These are phyloP conservation scores for Odontesthes bonariensis DNA, from an alignment of 2,113 vertebrate species.

Conservation along the genomic window DNA sequence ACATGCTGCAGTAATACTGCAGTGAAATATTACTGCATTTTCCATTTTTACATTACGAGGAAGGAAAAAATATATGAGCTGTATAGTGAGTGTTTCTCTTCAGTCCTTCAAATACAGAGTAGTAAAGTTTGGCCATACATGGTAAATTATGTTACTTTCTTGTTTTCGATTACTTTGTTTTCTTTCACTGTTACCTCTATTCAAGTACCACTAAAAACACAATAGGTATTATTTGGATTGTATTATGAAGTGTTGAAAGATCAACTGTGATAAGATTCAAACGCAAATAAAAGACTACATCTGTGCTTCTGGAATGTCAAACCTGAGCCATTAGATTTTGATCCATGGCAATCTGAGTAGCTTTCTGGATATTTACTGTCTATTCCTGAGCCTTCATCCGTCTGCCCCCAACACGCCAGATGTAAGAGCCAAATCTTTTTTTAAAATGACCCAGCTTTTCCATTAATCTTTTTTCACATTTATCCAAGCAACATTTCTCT, in stretches of 20 bases:
- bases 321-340: constrained; percentile 17
- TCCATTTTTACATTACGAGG: too few relatives aligned
- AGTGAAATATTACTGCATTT: too few relatives aligned
- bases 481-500: constrained; percentile 11
- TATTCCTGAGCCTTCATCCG: constrained; percentile 16
- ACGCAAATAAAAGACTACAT: constrained; percentile 8
- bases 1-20: too few relatives aligned
- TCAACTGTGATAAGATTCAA: neutral
- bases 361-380: constrained; percentile 1
- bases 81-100: too few relatives aligned
- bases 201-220: neutral
- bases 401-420: neutral
- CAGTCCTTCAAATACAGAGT: too few relatives aligned
- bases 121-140: neutral
- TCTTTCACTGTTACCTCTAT: neutral
- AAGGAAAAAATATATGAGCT: too few relatives aligned
- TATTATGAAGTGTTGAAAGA: neutral
- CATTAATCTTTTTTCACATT: neutral
- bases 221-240: neutral
- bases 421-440: constrained; percentile 12
- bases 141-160: neutral
- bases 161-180: neutral
- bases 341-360: constrained; percentile 10
- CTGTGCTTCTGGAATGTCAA: constrained; percentile 3
- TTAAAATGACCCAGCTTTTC: neutral